Conservation (phyloP, 2,797 vertebrate genomes). For the Neosilurus hyrtlii region DNA sequence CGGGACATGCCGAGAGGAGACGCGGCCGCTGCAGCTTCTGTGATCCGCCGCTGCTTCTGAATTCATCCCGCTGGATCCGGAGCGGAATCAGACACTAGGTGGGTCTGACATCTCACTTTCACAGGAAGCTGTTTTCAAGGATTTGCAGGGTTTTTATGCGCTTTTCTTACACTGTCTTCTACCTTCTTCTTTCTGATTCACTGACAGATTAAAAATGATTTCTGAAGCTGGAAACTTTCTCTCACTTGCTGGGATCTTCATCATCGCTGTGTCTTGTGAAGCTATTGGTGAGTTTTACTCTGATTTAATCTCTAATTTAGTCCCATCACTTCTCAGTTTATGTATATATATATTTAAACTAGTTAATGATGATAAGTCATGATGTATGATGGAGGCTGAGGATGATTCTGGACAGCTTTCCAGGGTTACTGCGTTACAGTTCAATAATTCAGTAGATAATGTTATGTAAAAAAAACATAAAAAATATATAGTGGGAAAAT, state of each 20-base stretch:
- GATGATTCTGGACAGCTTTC: background rate
- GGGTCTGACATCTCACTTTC: background rate
- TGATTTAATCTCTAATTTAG: background rate
- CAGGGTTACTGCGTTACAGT: too few species aligned
- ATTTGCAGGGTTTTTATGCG: background rate
- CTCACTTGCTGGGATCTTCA: constrained; percentile 46
- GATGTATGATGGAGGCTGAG: background rate
- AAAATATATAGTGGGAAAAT: background rate
- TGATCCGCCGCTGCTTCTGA: background rate
- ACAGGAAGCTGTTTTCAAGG: background rate
- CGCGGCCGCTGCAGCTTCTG: background rate
- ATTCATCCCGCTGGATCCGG: background rate
- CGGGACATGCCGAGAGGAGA: constrained; percentile 40
- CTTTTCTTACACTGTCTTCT: background rate
- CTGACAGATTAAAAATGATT: constrained; percentile 43
- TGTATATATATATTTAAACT: background rate
- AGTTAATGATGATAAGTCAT: background rate
- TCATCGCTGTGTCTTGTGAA: constrained; percentile 53
- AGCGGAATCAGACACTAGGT: background rate
- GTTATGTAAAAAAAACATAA: too few species aligned
- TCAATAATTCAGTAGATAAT: too few species aligned
- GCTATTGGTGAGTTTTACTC: constrained; percentile 56
- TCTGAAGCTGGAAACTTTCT: constrained; percentile 31
- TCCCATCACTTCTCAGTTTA: background rate
- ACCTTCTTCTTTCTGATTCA: constrained; percentile 14